These are phyloP conservation scores for Aporophyla lueneburgensis DNA, from an alignment of 2,888 invertebrate species.

Conservation along the genomic window DNA sequence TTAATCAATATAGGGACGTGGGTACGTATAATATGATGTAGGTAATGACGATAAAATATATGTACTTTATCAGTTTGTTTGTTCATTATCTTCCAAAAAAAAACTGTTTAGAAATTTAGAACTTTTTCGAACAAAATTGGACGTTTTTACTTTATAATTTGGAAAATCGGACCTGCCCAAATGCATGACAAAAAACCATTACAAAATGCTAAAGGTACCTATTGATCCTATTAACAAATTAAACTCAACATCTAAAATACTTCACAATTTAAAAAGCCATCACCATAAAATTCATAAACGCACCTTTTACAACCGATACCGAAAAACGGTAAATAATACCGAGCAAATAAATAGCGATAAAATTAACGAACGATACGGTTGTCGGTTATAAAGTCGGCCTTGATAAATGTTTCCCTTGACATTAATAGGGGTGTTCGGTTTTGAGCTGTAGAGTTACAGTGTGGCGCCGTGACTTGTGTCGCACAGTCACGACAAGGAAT, in stretches of 20 bases:
- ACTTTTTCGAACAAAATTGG: neutral
- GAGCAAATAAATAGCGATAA: conserved; percentile 57
- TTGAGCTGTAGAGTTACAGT: conserved; percentile 62
- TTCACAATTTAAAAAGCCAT: neutral
- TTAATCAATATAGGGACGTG: neutral
- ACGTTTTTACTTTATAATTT: neutral
- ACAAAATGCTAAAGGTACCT: neutral
- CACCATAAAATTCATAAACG: neutral
- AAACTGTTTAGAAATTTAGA: neutral
- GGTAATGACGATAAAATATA: neutral
- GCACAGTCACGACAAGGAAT: conserved; percentile 66
- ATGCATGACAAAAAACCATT: neutral
- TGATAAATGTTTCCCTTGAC: conserved; percentile 66
- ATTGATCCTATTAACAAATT: neutral
- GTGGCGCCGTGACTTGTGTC: conserved; percentile 65
- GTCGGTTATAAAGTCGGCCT: conserved; percentile 60
- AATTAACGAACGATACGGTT: conserved; percentile 57
- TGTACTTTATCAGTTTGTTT: neutral
- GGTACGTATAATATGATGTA: neutral
- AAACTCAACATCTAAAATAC: neutral
- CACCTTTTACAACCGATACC: conserved; percentile 33
- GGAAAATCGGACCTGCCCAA: neutral
- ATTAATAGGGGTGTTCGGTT: conserved; percentile 63
- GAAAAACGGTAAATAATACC: conserved; percentile 39
- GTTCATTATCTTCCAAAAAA: neutral